These are phyloP conservation scores for Calameuta pallipes DNA, from an alignment of 2,888 invertebrate species.

Conservation along the genomic window DNA sequence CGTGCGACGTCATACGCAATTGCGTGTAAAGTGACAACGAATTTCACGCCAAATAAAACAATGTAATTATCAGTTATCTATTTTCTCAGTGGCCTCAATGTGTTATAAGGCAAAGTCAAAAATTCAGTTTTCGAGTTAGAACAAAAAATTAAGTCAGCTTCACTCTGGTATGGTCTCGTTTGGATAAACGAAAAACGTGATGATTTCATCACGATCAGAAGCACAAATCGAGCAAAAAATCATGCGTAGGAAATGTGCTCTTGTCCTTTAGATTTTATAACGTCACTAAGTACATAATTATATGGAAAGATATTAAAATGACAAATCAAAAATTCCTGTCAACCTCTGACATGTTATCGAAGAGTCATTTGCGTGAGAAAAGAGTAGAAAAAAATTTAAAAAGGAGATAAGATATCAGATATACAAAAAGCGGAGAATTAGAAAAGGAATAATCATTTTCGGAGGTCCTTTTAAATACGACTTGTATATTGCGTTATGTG, in stretches of 20 bases:
- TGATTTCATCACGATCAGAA: constrained; percentile 24
- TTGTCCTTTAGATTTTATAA: constrained; percentile 45
- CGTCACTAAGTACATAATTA: constrained; percentile 26
- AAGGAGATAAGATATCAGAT: background rate
- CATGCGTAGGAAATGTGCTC: background rate
- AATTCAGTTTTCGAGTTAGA: background rate
- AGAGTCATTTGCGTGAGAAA: background rate
- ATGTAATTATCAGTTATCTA: constrained; percentile 29
- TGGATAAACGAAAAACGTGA: constrained; percentile 7
- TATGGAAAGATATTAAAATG: constrained; percentile 27
- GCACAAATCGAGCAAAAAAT: constrained; percentile 28
- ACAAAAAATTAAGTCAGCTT: background rate
- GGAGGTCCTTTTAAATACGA: constrained; percentile 6
- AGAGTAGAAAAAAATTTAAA: background rate
- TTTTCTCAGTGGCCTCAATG: constrained; percentile 43
- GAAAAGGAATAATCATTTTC: background rate
- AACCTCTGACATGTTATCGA: constrained; percentile 5
- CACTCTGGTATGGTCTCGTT: too few relatives aligned
- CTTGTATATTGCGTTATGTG: constrained; percentile 50
- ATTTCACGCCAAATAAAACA: constrained; percentile 38
- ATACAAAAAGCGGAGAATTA: background rate
- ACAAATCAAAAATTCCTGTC: constrained; percentile 37
- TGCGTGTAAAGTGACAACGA: constrained; percentile 46
- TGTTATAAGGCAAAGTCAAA: constrained; percentile 12
- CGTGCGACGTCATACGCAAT: constrained; percentile 20